A percentile compares a stretch with the other conserved stretches of the same genome.
phyloP scores from a whole-genome alignment of 2,113 vertebrate species.

The Eulacestoma nigropectus region DNA sequence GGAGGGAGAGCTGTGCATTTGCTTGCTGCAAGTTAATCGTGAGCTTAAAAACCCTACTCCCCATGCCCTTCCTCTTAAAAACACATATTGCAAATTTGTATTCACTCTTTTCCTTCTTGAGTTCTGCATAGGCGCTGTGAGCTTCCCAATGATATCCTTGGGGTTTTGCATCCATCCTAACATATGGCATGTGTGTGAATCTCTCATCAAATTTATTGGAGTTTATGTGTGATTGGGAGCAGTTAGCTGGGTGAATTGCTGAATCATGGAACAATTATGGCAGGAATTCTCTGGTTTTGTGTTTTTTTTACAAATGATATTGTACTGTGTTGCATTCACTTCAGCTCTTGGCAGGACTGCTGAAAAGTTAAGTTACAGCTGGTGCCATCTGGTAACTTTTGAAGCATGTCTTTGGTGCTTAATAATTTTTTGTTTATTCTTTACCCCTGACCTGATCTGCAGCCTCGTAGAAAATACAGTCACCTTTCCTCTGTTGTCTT shows the following conservation, averaged over 20 bases:
- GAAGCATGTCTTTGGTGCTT: background rate
- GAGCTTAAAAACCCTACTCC: slow-evolving; percentile 26
- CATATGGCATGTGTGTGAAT: slow-evolving; percentile 62
- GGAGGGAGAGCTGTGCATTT: background rate
- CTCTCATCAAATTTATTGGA: slow-evolving; percentile 56
- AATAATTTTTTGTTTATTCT: background rate
- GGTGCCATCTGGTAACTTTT: slow-evolving; percentile 58
- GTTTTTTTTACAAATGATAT: slow-evolving; percentile 48
- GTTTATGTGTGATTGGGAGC: slow-evolving; percentile 58
- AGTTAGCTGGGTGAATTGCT: slow-evolving; percentile 61
- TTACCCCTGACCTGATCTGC: background rate
- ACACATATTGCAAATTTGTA: slow-evolving; percentile 16
- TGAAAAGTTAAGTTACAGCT: slow-evolving; percentile 35
- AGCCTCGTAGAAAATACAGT: background rate
- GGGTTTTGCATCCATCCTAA: slow-evolving; percentile 48
- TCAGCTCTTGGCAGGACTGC: slow-evolving; percentile 1
- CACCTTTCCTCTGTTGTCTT: background rate
- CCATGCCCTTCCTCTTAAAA: slow-evolving; percentile 22
- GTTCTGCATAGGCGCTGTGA: background rate
- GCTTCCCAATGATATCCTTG: slow-evolving; percentile 28
- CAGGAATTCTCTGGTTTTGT: background rate
- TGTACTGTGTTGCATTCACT: background rate
- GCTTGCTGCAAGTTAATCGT: background rate
- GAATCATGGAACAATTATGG: slow-evolving; percentile 67
- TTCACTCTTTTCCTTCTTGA: background rate